phyloP scores from a whole-genome alignment of 2,113 vertebrate species.

The Pongo pygmaeus region DNA sequence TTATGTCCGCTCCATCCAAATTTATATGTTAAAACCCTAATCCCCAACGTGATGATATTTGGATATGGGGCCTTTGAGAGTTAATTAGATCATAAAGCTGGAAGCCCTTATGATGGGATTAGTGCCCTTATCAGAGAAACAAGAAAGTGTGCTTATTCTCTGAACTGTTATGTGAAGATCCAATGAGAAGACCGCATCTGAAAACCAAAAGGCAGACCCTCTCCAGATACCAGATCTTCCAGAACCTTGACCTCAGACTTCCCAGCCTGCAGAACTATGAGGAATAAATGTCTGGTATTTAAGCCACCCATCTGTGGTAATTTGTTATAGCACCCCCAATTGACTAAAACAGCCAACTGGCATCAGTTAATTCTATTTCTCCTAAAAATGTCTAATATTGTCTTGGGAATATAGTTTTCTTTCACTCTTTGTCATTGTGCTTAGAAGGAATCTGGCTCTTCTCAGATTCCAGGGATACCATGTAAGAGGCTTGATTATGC shows the following conservation, averaged over 20 bases:
- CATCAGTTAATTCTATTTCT: not conserved
- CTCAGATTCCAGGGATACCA: not conserved
- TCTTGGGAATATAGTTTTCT: not conserved
- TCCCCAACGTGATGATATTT: not conserved
- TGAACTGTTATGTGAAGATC: not conserved
- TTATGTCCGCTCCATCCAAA: not conserved
- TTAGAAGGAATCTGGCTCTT: not conserved
- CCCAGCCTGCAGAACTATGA: not conserved
- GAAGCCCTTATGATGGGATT: not conserved
- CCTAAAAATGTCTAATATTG: not conserved
- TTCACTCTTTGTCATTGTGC: not conserved
- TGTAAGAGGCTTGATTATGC: not conserved
- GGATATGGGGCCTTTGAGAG: not conserved
- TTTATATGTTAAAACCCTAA: not conserved
- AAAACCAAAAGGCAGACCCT: not conserved
- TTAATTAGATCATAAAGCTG: not conserved
- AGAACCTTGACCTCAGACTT: not conserved
- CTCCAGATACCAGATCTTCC: not conserved
- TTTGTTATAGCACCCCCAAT: not conserved
- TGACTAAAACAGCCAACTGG: not conserved
- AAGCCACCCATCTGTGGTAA: not conserved
- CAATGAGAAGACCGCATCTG: not conserved
- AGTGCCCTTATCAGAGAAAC: not conserved
- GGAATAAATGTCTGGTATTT: not conserved
- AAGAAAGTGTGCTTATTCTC: not conserved